These are phyloP conservation scores for Mechanitis mazaeus DNA, from an alignment of 2,888 invertebrate genomes.

Conservation along the genomic window DNA sequence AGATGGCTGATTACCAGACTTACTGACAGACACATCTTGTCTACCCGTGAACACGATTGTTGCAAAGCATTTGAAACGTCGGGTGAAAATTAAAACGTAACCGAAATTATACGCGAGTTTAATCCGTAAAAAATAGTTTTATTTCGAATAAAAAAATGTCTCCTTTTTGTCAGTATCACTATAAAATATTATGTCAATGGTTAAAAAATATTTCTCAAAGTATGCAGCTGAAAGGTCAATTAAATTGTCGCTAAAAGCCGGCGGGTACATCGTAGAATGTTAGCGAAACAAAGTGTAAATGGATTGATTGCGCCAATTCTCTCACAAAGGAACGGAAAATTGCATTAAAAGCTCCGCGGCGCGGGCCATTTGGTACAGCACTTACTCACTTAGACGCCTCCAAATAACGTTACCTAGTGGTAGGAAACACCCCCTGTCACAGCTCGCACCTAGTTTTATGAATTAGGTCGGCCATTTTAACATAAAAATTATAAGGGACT, in stretches of 20 bases:
- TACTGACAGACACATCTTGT: no score
- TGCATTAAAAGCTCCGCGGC: slow-evolving; percentile 75
- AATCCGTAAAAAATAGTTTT: no score
- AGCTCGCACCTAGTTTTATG: slow-evolving; percentile 26
- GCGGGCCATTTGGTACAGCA: slow-evolving; percentile 71
- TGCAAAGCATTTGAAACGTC: no score
- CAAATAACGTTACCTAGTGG: slow-evolving; percentile 73
- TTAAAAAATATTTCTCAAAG: slow-evolving; percentile 34
- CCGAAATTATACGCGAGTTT: no score
- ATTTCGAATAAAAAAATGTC: no score
- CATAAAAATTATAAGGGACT: no score
- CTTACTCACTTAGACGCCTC: slow-evolving; percentile 71
- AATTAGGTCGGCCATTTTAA: neutral
- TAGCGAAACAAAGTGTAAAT: slow-evolving; percentile 78
- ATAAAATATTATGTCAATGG: slow-evolving; percentile 15
- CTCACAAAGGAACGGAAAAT: slow-evolving; percentile 73
- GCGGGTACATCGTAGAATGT: slow-evolving; percentile 43
- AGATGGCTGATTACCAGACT: no score
- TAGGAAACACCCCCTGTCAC: slow-evolving; percentile 36
- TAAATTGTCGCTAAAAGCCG: slow-evolving; percentile 60
- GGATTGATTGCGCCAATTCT: slow-evolving; percentile 77
- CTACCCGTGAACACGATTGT: no score
- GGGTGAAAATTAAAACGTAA: no score
- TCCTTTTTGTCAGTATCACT: neutral
- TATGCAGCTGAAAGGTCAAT: slow-evolving; percentile 39